Base-by-base conservation (phyloP, 2,113 vertebrate genomes). In the Apaloderma vittatum region DNA sequence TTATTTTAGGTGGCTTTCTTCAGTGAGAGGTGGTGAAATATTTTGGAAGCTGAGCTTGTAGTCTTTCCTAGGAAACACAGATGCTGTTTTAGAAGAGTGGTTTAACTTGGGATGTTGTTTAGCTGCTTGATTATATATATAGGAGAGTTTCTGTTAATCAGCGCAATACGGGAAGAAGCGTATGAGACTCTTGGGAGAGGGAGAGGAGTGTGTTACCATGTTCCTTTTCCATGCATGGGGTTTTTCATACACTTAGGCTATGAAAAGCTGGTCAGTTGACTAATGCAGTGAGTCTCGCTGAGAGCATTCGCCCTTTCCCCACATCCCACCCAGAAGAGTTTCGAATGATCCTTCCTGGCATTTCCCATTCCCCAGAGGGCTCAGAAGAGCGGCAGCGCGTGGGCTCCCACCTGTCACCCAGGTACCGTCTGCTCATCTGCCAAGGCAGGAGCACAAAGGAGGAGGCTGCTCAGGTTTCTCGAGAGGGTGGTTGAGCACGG, bases 101-200 rank as follows among this genome's bases (percentile, higher is more conserved):
- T 95, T 51, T 86, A 94, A 91, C 66, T 79, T 74, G 22, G 80
- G 52, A 45, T 22, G n/a, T 79, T 88, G 20, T 85, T 96, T 73
- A 45, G 61, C 76, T 93, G 61, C 65, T 82, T 86, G 46, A 86
- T 77, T 80, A 17, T 66, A 48, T 83, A 90, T 79, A 37, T 73
- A 59, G 54, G 27, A 76, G 26, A 49, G 73, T 70, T 81, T 62
- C 57, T 86, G 20, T 61, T 82, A 55, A 88, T 85, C 36, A 22
- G 26, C 34, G 40, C 45, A 73, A 12, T 65, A 57, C 0, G 0
- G 37, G 49, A 78, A 1, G 1, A 74, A 34, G 29, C 0, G 0
- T 49, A 11, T 49, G 89, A 93, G 34, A 34, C 52, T 78, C 40
- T 26, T 5, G 12, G 77, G 66, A 88, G 52, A 73, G 32, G 8